Percentiles rank a stretch among this genome's conserved stretches.
Conservation (phyloP, 2,888 invertebrate species). For the Macrophya alboannulata region DNA sequence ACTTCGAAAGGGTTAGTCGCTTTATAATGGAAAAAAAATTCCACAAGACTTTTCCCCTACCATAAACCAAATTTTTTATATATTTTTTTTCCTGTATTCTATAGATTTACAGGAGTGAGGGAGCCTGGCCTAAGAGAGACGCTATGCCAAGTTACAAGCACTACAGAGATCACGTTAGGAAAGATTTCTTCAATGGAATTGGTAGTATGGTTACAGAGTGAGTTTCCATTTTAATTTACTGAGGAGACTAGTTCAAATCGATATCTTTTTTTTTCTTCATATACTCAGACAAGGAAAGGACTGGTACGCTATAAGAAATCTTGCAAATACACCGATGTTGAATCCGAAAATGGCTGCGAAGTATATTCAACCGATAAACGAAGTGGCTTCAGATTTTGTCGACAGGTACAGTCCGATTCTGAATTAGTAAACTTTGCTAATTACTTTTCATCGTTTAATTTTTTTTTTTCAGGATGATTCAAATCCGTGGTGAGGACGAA, state of each 20-base stretch:
- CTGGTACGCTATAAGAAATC: slow-evolving; percentile 92
- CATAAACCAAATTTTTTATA: neutral
- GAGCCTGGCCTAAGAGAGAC: slow-evolving; percentile 79
- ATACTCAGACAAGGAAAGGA: slow-evolving; percentile 89
- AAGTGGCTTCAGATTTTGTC: slow-evolving; percentile 90
- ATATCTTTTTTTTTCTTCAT: neutral
- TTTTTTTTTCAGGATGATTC: slow-evolving; percentile 72
- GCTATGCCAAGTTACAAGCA: slow-evolving; percentile 76
- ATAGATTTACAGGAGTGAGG: slow-evolving; percentile 80
- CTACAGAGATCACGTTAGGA: slow-evolving; percentile 77
- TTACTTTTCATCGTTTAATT: slow-evolving; percentile 68
- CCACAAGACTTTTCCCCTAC: slow-evolving; percentile 30
- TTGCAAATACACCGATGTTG: slow-evolving; percentile 92
- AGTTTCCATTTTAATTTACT: slow-evolving; percentile 48
- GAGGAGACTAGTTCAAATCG: neutral
- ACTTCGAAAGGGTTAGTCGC: slow-evolving; percentile 50
- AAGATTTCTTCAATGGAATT: slow-evolving; percentile 76
- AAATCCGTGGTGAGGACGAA: neutral
- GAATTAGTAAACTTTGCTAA: neutral
- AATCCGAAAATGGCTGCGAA: slow-evolving; percentile 90
- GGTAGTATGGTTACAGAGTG: slow-evolving; percentile 72
- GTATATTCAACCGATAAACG: slow-evolving; percentile 88
- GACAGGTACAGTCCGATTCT: slow-evolving; percentile 71
- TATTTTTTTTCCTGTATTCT: slow-evolving; percentile 70
- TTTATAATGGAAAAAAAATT: slow-evolving; percentile 74